Evolutionary conservation across 2,888 invertebrate genomes (phyloP), one percentile per base, ranked within the genome.

Genomic region (Harpalus rubripes): DNA sequence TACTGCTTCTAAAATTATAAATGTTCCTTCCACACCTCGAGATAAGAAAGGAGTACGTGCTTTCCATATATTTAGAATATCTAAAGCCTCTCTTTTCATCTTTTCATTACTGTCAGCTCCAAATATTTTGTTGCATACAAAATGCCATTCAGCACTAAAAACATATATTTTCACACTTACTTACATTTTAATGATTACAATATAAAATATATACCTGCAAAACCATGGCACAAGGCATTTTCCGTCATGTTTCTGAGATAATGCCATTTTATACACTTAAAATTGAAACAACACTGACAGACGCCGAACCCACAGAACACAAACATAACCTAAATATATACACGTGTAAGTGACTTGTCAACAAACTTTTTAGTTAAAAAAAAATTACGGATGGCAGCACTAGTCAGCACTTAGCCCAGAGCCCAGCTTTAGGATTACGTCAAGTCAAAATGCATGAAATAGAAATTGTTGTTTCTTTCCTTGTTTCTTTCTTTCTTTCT

Each of bases 1-100:
- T 32, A 92, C 88, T 10, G 93, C 93, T 90, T 93, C 92, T 16
- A 94, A 89, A 86, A 94, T 89, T 79, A 92, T 92, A 79, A 94
- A 88, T 0, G 94, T 94, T 26, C 94, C 94, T 90, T 94, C 94
- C 85, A 94, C 91, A n/a, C 93, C 94, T 68, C 93, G 92, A 32
- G 94, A 93, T 85, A 94, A 88, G 52, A 91, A 90, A 6, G 93
- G 93, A 85, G 92, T 92, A 86, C 94, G 91, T 12, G 91, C 90
- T 91, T 94, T 94, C 94, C 94, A 94, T 85, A 93, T 88, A 79
- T 91, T 89, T 86, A 94, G 88, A n/a, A 91, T 88, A 84, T 92
- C 88, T 85, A 94, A 90, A 44, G 92, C 93, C 86, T 91, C 88
- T 88, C 89, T 88, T 89, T 91, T 91, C 61, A 90, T 89, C 41